These are phyloP conservation scores for Magallana ariakensis DNA, from an alignment of 1,140 invertebrate species.

Conservation along the genomic window DNA sequence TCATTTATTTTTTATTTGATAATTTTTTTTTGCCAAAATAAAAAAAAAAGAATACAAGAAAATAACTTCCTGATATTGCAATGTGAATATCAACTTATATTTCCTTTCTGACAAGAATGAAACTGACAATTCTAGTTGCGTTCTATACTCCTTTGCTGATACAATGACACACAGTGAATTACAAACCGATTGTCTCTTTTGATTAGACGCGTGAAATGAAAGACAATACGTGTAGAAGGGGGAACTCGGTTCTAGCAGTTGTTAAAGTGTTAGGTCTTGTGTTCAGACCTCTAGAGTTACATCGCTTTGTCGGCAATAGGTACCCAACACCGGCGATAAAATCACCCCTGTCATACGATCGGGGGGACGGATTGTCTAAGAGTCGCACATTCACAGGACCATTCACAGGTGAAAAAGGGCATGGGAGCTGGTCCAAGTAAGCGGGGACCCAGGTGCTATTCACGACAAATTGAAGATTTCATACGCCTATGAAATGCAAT, in stretches of 20 bases:
- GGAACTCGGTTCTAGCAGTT: neutral
- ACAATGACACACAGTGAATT: too few species aligned
- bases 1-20: too few species aligned
- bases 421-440: slow-evolving; percentile 15
- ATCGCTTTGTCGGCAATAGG: slow-evolving; percentile 18
- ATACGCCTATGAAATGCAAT: neutral
- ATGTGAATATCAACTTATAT: neutral
- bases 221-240: neutral
- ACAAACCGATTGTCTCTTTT: neutral
- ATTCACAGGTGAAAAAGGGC: slow-evolving; percentile 7
- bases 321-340: slow-evolving; percentile 22
- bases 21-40: neutral
- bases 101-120: neutral
- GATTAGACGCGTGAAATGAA: neutral
- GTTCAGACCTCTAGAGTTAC: slow-evolving; percentile 27
- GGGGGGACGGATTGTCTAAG: slow-evolving; percentile 15
- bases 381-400: neutral
- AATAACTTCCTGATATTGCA: neutral
- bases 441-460: slow-evolving; percentile 8
- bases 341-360: slow-evolving; percentile 15
- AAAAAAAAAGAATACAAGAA: too few species aligned
- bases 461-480: neutral
- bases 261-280: neutral
- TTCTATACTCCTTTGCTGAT: too few species aligned
- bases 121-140: neutral